phyloP scores from a whole-genome alignment of 2,113 vertebrate genomes.

The Acanthochromis polyacanthus region DNA sequence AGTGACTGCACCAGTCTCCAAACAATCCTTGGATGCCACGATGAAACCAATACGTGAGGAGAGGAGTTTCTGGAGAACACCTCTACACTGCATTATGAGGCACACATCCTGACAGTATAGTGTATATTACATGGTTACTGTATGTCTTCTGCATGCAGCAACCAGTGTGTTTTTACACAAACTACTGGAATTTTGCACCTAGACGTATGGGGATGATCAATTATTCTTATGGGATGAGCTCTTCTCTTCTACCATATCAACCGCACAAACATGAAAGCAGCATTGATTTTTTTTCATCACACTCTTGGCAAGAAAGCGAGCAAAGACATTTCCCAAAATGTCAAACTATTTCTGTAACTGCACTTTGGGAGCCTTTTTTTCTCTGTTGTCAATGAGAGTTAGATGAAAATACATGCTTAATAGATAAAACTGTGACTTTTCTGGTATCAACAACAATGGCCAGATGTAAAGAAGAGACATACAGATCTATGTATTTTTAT shows the following conservation, averaged over 20 bases:
- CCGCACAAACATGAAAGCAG: background rate
- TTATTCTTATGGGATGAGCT: background rate
- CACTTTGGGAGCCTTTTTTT: background rate
- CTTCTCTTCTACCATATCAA: too few species aligned
- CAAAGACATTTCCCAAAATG: too few species aligned
- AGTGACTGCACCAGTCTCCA: slow-evolving; percentile 60
- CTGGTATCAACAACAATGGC: too few species aligned
- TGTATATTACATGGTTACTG: background rate
- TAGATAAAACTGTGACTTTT: too few species aligned
- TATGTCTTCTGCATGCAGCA: background rate
- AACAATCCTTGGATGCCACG: slow-evolving; percentile 33
- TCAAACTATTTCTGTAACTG: background rate
- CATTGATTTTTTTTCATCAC: background rate
- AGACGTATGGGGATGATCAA: background rate
- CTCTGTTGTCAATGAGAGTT: too few species aligned
- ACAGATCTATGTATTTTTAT: too few species aligned
- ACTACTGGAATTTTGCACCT: background rate
- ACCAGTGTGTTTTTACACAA: background rate
- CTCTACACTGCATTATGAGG: background rate
- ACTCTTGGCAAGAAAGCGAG: background rate
- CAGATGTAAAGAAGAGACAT: too few species aligned
- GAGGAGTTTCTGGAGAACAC: slow-evolving; percentile 3
- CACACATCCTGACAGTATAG: too few species aligned
- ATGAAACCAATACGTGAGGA: slow-evolving; percentile 17
- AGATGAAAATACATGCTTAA: too few species aligned